phyloP scores from a whole-genome alignment of 2,888 invertebrate species.

The Perithous albicinctus region DNA sequence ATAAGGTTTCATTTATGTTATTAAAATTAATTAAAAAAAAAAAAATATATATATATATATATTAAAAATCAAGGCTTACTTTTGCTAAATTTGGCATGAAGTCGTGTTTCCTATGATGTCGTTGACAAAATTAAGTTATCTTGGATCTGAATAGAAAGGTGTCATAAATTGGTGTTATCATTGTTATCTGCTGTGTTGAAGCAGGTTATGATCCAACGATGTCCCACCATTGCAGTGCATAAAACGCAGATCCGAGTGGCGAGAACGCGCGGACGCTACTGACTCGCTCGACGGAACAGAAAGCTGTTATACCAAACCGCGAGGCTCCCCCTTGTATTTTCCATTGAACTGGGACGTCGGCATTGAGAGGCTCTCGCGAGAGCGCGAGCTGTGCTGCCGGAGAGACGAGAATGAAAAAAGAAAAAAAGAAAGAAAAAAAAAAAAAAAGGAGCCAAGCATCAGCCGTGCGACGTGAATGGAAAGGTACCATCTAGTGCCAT shows the following conservation, averaged over 20 bases:
- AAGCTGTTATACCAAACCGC: not conserved
- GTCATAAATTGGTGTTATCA: not conserved
- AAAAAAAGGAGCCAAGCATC: constrained; percentile 27
- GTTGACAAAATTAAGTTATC: not conserved
- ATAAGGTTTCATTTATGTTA: not conserved
- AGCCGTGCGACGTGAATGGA: constrained; percentile 61
- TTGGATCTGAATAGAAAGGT: not conserved
- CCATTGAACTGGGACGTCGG: constrained; percentile 9
- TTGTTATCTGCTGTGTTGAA: not conserved
- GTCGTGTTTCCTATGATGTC: not conserved
- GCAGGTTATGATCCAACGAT: not conserved
- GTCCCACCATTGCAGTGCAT: not conserved
- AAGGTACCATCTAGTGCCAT: constrained; percentile 68
- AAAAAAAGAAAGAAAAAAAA: constrained; percentile 3
- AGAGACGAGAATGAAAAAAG: constrained; percentile 30
- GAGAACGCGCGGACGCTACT: not conserved
- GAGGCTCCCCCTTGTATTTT: not conserved
- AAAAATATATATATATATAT: not conserved
- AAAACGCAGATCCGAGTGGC: not conserved
- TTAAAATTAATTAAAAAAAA: constrained; percentile 1
- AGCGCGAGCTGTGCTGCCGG: not conserved
- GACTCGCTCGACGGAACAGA: constrained; percentile 26
- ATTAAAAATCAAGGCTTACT: constrained; percentile 8
- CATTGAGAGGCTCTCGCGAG: constrained; percentile 5
- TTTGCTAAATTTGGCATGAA: not conserved